Evolutionary conservation across 2,888 invertebrate species (phyloP), one percentile per base, ranked within the genome.

Genomic region (Ichneumon xanthorius): DNA sequence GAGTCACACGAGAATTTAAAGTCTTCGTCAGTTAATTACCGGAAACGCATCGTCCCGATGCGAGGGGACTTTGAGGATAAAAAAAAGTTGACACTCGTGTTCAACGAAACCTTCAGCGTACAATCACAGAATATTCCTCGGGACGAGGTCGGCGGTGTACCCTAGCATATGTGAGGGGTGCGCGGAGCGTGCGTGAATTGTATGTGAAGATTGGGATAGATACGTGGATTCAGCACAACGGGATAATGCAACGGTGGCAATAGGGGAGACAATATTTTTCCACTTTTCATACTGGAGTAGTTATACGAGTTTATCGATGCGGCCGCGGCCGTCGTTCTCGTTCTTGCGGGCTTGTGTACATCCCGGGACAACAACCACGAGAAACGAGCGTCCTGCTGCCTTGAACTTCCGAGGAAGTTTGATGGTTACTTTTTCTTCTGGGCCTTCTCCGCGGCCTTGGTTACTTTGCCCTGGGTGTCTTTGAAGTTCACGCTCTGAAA

Each of bases 361-460:
- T 88, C 78, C 82, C 88, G 85, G 37, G 80, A 40, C 61, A 79
- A 81, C 14, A 53, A 73, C 79, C 82, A 88, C 82, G 84, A 86
- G 81, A 79, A 85, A 78, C 87, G 86, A 87, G 88, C 89, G 88
- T 88, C 83, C 76, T 63, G 85, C 37, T 85, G 84, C 88, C 89
- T 89, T 87, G 88, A 90, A 89, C 92, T 92, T 92, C 93, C 93
- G 93, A 93, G 92, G 92, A 92, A 92, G 93, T 92, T 93, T 93
- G 93, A 93, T 98, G 97, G 98, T 98, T 98, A 98, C 97, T 98
- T 98, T 97, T 98, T 99, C 97, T 98, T 98, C 95, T 96, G 95
- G 94, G 98, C 99, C 96, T 99, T 99, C 96, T 98, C 98, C 91
- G 99, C 99, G 94, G 99, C 98, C 96, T 99, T 99, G 96, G 99